Conservation (phyloP, 2,797 vertebrate species). For the Oryzias sinensis region DNA sequence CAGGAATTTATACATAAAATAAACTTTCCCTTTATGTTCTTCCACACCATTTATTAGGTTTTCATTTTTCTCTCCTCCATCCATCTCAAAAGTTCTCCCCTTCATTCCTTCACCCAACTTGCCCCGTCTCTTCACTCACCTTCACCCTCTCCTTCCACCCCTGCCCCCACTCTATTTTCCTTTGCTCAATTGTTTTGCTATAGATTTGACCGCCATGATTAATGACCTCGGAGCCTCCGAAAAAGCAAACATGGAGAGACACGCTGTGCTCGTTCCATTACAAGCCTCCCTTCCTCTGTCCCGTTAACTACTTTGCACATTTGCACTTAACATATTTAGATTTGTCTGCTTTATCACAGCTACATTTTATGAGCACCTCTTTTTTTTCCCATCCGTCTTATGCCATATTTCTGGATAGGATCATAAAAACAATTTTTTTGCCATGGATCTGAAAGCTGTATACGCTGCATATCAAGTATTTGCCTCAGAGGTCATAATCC, state of each 20-base stretch:
- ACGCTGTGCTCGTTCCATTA: constrained; percentile 44
- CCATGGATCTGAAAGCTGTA: background rate
- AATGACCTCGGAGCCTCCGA: constrained; percentile 70
- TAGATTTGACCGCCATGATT: constrained; percentile 74
- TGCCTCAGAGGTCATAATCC: background rate
- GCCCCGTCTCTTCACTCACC: constrained; percentile 33
- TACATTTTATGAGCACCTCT: constrained; percentile 4
- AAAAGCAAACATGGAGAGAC: constrained; percentile 67
- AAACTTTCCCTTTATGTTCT: too few relatives aligned
- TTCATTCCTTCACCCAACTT: constrained; percentile 7
- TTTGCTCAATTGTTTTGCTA: constrained; percentile 69
- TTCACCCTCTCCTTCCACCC: constrained; percentile 25
- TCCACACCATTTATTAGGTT: background rate
- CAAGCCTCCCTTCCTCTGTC: constrained; percentile 35
- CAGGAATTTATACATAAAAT: too few relatives aligned
- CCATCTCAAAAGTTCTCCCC: constrained; percentile 17
- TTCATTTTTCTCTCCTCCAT: constrained; percentile 3
- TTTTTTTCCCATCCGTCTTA: background rate
- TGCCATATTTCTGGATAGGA: background rate
- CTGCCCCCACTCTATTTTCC: constrained; percentile 55
- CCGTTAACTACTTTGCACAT: constrained; percentile 28
- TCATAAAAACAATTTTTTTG: background rate
- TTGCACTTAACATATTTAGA: constrained; percentile 25
- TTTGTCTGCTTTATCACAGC: constrained; percentile 1
- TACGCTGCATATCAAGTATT: background rate